Conservation (phyloP, 2,888 invertebrate species). For the Philaethria dido region DNA sequence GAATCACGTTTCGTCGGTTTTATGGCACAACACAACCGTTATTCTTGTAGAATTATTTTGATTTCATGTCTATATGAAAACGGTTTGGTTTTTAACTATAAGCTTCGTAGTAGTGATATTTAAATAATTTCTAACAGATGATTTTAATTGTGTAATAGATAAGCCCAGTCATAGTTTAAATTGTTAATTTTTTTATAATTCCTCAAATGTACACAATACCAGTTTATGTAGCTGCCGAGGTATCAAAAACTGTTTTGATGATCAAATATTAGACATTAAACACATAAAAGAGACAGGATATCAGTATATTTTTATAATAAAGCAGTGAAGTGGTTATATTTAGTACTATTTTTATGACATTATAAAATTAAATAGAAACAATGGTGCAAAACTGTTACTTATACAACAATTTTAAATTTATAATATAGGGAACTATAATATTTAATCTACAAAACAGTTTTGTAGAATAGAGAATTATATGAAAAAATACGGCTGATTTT, state of each 20-base stretch:
- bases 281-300: background rate
- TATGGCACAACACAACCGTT: constrained; percentile 26
- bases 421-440: background rate
- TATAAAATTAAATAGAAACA: no score
- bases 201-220: constrained; percentile 4
- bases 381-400: background rate
- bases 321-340: no score
- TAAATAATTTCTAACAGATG: constrained; percentile 15
- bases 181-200: constrained; percentile 19
- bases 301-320: background rate
- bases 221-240: constrained; percentile 24
- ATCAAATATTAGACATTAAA: background rate
- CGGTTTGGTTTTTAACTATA: constrained; percentile 7
- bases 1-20: constrained; percentile 17
- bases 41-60: constrained; percentile 20
- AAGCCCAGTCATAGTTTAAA: constrained; percentile 30
- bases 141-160: constrained; percentile 24
- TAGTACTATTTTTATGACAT: no score
- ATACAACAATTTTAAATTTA: background rate
- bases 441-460: background rate
- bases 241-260: background rate
- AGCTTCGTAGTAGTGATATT: constrained; percentile 1
- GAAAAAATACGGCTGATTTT: background rate
- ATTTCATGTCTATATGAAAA: background rate
- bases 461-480: background rate